Evolutionary conservation across 2,888 invertebrate genomes (phyloP), one percentile per base, ranked within the genome.

Genomic region (Chydorus sphaericus): DNA sequence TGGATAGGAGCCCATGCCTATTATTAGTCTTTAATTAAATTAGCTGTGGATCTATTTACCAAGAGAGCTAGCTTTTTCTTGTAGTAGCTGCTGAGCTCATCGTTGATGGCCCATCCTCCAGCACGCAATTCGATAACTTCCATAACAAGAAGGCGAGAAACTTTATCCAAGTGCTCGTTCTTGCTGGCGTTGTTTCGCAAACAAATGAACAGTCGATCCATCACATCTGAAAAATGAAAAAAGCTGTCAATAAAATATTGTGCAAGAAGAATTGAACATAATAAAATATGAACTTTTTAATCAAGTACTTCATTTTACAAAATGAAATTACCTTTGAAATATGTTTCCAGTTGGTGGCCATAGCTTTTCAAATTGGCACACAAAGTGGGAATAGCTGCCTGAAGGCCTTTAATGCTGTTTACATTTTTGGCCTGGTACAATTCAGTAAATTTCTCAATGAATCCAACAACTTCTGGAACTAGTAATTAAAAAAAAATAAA

Each of bases 61-160:
- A 71, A 66, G 52, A 71, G 63, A 49, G 66, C 63, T 60, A 72
- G 65, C 65, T 74, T 74, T 60, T 73, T 70, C 49, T 69, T 69
- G 68, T 90, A 91, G 71, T 90, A 91, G 66, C 82, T 81, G 71
- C 81, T 83, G 76, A 87, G 82, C 64, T 85, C 82, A 70, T 87
- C 85, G 62, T 80, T 82, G 60, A 83, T 82, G 68, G 85, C 82
- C 93, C 93, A 93, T 67, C 85, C 82, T 72, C 86, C 86, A 60
- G 92, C 92, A 68, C 93, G 78, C 67, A 93, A 75, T 74, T 94
- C 93, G 65, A 94, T 89, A 61, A 93, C 76, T 75, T 93, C 91
- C 69, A 94, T 80, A 66, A 93, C 77, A 71, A 87, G 84, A 67
- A 89, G 78, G 71, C 91, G 80, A 65, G 87, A 85, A 71, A 85